phyloP scores from a whole-genome alignment of 37 sponge, comb jelly and placozoan genomes.

The Cladorhizidae sp. region DNA sequence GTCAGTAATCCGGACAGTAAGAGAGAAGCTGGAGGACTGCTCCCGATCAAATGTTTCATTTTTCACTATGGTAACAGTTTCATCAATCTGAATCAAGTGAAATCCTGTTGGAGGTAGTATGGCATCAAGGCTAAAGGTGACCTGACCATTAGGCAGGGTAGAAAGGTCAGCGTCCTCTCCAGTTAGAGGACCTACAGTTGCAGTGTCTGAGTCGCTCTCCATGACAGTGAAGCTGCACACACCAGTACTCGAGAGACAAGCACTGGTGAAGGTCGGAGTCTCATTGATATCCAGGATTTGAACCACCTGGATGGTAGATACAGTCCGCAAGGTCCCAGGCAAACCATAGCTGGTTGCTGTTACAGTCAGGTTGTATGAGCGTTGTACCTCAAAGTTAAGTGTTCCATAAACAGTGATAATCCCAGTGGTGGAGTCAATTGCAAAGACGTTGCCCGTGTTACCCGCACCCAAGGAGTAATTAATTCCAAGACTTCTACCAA shows the following conservation, averaged over 20 bases:
- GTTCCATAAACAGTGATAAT: conserved; percentile 25
- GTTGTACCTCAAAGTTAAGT: conserved; percentile 27
- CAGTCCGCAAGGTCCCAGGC: not conserved
- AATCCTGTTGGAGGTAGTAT: conserved; percentile 9
- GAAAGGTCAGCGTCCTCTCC: conserved; percentile 52
- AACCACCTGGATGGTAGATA: conserved; percentile 38
- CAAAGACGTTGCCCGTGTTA: conserved; percentile 53
- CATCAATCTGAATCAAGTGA: conserved; percentile 8
- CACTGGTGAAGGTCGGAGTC: conserved; percentile 54
- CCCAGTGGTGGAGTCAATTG: conserved; percentile 59
- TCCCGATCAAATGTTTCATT: conserved; percentile 21
- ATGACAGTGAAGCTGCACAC: conserved; percentile 37
- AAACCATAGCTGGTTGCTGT: conserved; percentile 2
- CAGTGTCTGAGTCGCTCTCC: conserved; percentile 20
- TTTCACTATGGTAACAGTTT: not conserved
- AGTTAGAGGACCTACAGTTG: conserved; percentile 13
- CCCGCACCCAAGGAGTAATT: conserved; percentile 62
- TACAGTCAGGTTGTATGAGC: conserved; percentile 31
- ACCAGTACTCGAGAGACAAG: conserved; percentile 1
- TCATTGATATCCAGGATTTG: conserved; percentile 66
- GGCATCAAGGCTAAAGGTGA: conserved; percentile 37
- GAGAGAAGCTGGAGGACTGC: conserved; percentile 2
- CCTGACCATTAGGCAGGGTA: conserved; percentile 29
- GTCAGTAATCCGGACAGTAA: conserved; percentile 39
- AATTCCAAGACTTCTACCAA: conserved; percentile 39